A percentile compares a stretch with the other conserved stretches of the same genome.
Conservation (phyloP, 2,113 vertebrate species). For the Pholis gunnellus region DNA sequence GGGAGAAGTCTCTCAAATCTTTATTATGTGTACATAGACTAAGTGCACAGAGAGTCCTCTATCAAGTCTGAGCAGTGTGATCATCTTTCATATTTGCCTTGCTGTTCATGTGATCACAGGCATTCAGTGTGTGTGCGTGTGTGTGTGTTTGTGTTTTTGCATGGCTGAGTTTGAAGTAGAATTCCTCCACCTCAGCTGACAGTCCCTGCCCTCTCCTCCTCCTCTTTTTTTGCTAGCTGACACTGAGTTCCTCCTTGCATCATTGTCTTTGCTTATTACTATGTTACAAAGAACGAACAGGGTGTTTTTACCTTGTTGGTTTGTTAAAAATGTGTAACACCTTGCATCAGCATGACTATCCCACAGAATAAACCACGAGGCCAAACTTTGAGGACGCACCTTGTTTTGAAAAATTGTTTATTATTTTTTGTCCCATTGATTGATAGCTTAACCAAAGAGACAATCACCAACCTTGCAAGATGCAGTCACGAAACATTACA, state of each 20-base stretch:
- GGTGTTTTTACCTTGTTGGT: conserved; percentile 22
- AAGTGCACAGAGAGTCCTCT: conserved; percentile 38
- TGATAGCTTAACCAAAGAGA: not conserved
- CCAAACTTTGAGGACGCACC: not conserved
- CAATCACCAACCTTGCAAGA: not conserved
- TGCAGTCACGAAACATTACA: not conserved
- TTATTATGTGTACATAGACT: conserved; percentile 55
- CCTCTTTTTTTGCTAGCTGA: not conserved
- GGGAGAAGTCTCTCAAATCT: conserved; percentile 24
- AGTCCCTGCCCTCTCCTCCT: not conserved
- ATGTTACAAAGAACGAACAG: not conserved
- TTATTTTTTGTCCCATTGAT: not conserved
- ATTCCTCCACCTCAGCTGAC: conserved; percentile 50
- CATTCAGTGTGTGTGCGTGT: conserved; percentile 29
- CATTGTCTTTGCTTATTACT: not conserved
- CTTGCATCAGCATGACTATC: not conserved
- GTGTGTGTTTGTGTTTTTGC: not conserved
- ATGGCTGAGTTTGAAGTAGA: not conserved
- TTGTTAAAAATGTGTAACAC: not conserved
- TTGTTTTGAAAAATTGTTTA: not conserved
- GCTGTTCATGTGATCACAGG: conserved; percentile 53
- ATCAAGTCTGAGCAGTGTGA: conserved; percentile 13
- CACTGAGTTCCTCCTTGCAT: not conserved
- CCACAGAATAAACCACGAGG: not conserved
- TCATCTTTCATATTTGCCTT: conserved; percentile 49